Evolutionary conservation across 2,888 invertebrate genomes (phyloP), one percentile per base, ranked within the genome.

Genomic region (Diplazon laetatorius): DNA sequence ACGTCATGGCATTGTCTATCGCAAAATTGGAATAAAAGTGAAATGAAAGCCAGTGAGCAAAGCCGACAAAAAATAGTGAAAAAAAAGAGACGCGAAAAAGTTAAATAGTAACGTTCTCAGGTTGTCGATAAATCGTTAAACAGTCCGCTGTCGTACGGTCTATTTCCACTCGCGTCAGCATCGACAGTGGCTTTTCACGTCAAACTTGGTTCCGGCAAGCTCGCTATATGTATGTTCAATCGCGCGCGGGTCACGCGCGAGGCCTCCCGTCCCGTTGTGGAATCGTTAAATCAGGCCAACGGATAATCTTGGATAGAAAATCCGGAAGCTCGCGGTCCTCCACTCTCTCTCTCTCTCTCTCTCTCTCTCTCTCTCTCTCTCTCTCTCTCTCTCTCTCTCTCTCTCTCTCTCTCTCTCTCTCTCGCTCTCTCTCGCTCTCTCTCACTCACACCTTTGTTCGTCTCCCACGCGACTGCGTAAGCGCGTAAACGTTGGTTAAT

Each of bases 221-320:
- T n/a, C n/a, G n/a, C n/a, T n/a, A n/a, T 20, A 37, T 16, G 5
- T 35, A 55, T 12, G 18, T 37, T 65, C 52, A 37, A 35, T 65
- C 6, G 35, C 12, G 50, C 35, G 37, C 35, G 20, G 22, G 39
- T 22, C 16, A 57, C 48, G 16, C 35, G 48, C 10, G 70, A 37
- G 30, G 37, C 39, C 52, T 42, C 30, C 46, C 22, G 55, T n/a
- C n/a, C n/a, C 48, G 37, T 10, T 16, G 18, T 35, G n/a, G 46
- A 50, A 57, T 48, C 55, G 72, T 46, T 25, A 74, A 74, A 74
- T 74, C n/a, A 74, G 74, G 66, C 74, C 74, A 66, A 44, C 35
- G 59, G 66, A 60, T 74, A 74, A 74, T 74, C 66, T 74, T 68
- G 74, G 52, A 74, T 35, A 60, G 60, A 30, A 74, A 60, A 74